These are phyloP conservation scores for Folsomia candida DNA, from an alignment of 2,888 invertebrate species.

Conservation along the genomic window DNA sequence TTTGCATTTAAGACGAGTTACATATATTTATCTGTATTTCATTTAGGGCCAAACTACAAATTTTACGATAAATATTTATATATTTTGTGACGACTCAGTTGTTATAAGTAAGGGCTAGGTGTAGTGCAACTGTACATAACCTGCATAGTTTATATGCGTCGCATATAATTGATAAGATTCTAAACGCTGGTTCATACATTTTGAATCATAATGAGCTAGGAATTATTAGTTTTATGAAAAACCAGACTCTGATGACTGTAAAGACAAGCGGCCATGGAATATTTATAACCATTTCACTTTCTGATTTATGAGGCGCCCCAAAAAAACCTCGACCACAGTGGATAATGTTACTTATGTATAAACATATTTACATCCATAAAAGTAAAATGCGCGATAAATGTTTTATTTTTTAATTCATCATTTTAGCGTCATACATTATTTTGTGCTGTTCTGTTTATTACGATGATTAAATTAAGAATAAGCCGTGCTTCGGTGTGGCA, in stretches of 20 bases:
- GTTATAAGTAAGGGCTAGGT: conserved; percentile 1
- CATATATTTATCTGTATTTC: background rate
- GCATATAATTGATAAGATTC: too few relatives aligned
- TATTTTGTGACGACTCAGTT: background rate
- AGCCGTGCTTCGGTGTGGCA: background rate
- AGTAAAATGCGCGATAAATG: background rate
- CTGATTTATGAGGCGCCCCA: background rate
- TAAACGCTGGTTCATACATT: background rate
- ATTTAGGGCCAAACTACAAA: background rate
- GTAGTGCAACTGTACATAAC: background rate
- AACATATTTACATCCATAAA: too few relatives aligned
- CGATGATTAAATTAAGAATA: background rate
- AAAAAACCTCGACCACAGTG: background rate
- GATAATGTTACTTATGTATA: conserved; percentile 1
- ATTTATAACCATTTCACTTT: background rate
- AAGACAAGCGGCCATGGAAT: conserved; percentile 9
- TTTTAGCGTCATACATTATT: background rate
- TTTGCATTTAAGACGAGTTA: background rate
- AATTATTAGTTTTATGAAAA: background rate
- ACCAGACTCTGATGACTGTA: background rate
- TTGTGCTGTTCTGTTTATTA: background rate
- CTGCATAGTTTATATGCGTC: too few relatives aligned
- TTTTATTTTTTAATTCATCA: conserved; percentile 2
- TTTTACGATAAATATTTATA: background rate
- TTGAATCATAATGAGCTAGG: background rate